Base-by-base conservation (phyloP, 92 coral and sea anemone species). In the Palythoa caribaeorum region DNA sequence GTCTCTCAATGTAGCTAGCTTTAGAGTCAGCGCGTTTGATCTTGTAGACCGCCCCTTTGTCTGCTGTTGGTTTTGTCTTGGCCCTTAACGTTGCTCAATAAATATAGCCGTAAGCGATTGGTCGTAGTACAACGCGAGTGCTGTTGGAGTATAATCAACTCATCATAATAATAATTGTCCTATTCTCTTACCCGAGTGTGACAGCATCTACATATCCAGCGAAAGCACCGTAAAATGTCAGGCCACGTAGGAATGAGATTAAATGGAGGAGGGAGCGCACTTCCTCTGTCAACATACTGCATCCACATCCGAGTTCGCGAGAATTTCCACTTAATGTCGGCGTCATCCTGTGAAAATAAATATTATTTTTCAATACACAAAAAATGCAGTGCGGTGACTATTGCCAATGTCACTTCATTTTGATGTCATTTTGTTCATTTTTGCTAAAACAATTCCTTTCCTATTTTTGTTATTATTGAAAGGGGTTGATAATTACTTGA, bases 261-360 rank as follows among this genome's bases (percentile, higher is more conserved):
- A 50, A 94, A 96, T 0, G 98, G 98, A 1, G 98, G 90, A 11
- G 98, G 98, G 5, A 96, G 85, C 9, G 74, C 90, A 63, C 95
- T 92, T 55, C 96, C 98, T 73, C 89, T 94, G 81, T 94, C 96
- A 2, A 96, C 96, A 40, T 88, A 96, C 91, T 94, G 96, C 91
- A 96, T 83, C 98, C 98, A 96, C 94, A 96, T 91, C 21, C 81
- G 94, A 71, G 98, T 96, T 71, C 98, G 88, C 17, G 96, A 94
- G 60, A 92, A 94, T 90, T 95, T 95, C 98, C 98, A 95, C 76
- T 95, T 94, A 60, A 95, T 90, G 36, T 96, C 96, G 0, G 94
- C 94, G 75, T 92, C 98, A 83, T 93, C 93, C 98, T 94, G 88
- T 15, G 17, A 55, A 44, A 44, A 8, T 2, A 44, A 44, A 44